Evolutionary conservation across 1,140 invertebrate genomes (phyloP), one percentile per base, ranked within the genome.

Genomic region (Drosophila novamexicana): DNA sequence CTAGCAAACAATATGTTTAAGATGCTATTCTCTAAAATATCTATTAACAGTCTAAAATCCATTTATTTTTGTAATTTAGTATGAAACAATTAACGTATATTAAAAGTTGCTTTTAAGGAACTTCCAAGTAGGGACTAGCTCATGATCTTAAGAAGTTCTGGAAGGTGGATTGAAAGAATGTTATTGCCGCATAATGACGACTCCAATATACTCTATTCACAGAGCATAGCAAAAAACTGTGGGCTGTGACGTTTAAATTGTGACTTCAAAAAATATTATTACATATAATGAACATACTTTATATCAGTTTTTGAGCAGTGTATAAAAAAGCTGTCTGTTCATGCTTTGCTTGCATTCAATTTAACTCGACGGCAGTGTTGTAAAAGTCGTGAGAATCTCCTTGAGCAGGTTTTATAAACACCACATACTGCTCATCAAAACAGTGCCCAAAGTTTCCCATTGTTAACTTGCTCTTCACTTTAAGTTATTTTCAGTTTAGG

Each of bases 381-480:
- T n/a, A 14, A 52, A 52, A n/a, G 7, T 7, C 4, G 29, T 52
- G 50, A 32, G n/a, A 14, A 52, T 29, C 29, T 7, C 32, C 29
- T 14, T 49, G 3, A 4, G 39, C 10, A n/a, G n/a, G 39, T 1
- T 1, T 1, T 12, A 40, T 40, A 10, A 12, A 16, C 14, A 18
- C 34, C 9, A 39, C 6, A 37, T 37, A 34, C 14, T 9, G 3
- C 34, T 16, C 39, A 44, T 14, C 40, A 7, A 34, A 45, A n/a
- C n/a, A 34, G n/a, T 52, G n/a, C 10, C 7, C 6, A 14, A 59
- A 59, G n/a, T 34, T 47, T 59, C 57, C 14, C 57, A 59, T 47
- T 47, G 57, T 59, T 18, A 36, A 18, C 57, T 47, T 45, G 57
- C 34, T 59, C 45, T 47, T 47, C 34, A 9, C 42, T 7, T 3